phyloP scores from a whole-genome alignment of 2,113 vertebrate genomes.

The Synchiropus splendidus region DNA sequence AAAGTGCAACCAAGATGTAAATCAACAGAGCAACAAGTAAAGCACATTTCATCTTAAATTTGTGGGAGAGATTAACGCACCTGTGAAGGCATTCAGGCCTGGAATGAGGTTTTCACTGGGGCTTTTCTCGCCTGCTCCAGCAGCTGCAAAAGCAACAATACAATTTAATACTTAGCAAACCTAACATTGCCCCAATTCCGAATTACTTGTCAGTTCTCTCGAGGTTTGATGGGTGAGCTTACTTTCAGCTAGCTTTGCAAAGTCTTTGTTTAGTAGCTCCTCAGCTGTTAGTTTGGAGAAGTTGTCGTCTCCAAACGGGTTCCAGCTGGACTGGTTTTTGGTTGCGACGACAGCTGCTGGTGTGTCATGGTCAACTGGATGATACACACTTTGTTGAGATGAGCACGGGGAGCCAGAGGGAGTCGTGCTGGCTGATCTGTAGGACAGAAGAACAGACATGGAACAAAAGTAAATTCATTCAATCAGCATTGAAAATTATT shows the following conservation, averaged over 20 bases:
- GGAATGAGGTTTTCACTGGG: conserved; percentile 76
- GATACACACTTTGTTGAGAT: conserved; percentile 70
- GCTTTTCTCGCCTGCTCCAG: conserved; percentile 73
- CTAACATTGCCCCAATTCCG: not conserved
- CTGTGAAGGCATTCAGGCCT: conserved; percentile 78
- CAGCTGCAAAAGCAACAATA: conserved; percentile 46
- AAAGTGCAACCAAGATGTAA: no score
- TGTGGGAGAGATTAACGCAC: conserved; percentile 45
- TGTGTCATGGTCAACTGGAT: conserved; percentile 36
- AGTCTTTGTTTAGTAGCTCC: conserved; percentile 96
- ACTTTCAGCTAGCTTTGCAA: conserved; percentile 88
- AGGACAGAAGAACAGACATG: conserved; percentile 5
- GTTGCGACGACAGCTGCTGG: conserved; percentile 8
- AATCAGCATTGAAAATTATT: no score
- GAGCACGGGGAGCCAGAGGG: conserved; percentile 80
- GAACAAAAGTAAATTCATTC: no score
- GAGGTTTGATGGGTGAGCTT: conserved; percentile 32
- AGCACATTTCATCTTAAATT: no score
- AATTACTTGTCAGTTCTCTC: not conserved
- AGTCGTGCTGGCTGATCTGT: conserved; percentile 92
- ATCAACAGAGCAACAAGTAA: no score
- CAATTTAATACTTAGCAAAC: not conserved
- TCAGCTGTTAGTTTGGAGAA: conserved; percentile 97
- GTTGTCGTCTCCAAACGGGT: conserved; percentile 95
- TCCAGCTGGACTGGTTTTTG: conserved; percentile 74